Percentiles rank a stretch among this genome's conserved stretches.
These are phyloP conservation scores for Baryphthengus martii DNA, from an alignment of 2,113 vertebrate genomes.

Conservation along the genomic window DNA sequence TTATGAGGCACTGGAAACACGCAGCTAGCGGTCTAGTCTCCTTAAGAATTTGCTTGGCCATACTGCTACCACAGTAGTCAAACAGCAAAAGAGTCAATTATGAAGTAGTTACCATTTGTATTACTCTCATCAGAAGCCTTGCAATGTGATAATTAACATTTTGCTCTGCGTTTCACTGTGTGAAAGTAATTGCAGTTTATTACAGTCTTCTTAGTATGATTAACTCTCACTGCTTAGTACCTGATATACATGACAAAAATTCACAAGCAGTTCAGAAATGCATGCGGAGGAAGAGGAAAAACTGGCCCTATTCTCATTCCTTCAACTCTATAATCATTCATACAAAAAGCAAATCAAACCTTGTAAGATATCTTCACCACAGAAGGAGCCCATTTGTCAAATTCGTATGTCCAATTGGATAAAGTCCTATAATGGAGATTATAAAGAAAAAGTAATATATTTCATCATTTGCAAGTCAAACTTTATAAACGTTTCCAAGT, in stretches of 20 bases:
- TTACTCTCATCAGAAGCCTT: conserved; percentile 49
- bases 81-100: neutral
- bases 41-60: neutral
- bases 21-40: neutral
- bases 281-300: neutral
- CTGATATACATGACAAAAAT: conserved; percentile 50
- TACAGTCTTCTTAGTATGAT: conserved; percentile 37
- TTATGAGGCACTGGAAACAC: neutral
- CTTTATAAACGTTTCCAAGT: neutral
- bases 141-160: conserved; percentile 57
- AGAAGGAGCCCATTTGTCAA: conserved; percentile 97
- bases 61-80: neutral
- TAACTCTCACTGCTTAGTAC: conserved; percentile 46
- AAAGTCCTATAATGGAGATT: conserved; percentile 81
- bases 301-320: neutral
- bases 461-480: neutral
- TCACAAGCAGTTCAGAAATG: conserved; percentile 36
- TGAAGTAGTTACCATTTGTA: conserved; percentile 10
- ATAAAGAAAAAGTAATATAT: neutral
- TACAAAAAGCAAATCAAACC: conserved; percentile 76
- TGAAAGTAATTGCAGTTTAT: conserved; percentile 62
- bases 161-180: conserved; percentile 60
- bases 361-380: conserved; percentile 98
- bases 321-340: neutral
- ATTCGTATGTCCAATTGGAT: conserved; percentile 96